Percentiles rank a stretch among this genome's conserved stretches.
Conservation (phyloP, 2,113 vertebrate genomes). For the Oncorhynchus kisutch region DNA sequence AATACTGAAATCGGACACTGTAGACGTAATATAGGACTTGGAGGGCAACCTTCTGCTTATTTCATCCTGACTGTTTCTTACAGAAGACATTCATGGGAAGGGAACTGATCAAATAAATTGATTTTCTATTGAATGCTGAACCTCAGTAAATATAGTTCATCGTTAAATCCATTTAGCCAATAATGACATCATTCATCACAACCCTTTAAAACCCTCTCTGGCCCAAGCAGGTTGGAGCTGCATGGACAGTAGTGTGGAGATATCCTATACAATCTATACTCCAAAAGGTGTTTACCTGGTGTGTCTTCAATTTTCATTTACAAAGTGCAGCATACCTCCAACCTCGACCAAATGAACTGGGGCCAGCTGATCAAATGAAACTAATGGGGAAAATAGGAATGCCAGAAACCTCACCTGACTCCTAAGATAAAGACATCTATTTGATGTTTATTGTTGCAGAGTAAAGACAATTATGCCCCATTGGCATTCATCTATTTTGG, state of each 20-base stretch:
- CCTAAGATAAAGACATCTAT: not conserved
- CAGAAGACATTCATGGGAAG: not conserved
- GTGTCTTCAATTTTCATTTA: too few species aligned
- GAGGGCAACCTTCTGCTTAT: not conserved
- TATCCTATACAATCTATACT: not conserved
- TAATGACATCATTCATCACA: conserved; percentile 18
- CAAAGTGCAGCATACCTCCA: not conserved
- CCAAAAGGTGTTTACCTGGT: not conserved
- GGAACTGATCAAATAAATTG: not conserved
- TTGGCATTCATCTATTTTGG: too few species aligned
- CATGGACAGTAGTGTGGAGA: not conserved
- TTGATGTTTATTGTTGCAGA: too few species aligned
- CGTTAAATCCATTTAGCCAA: conserved; percentile 8
- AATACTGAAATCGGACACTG: not conserved
- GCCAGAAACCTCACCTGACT: not conserved
- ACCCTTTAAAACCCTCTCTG: conserved; percentile 40
- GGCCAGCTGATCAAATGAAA: conserved; percentile 3
- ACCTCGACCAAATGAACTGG: not conserved
- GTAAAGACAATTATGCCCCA: too few species aligned
- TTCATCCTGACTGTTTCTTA: conserved; percentile 7
- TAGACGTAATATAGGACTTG: not conserved
- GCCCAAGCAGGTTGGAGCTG: conserved; percentile 3
- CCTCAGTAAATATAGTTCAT: conserved; percentile 3
- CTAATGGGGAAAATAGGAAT: not conserved
- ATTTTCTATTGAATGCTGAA: conserved; percentile 20